Conservation (phyloP, 2,113 vertebrate species). For the Mobula hypostoma region DNA sequence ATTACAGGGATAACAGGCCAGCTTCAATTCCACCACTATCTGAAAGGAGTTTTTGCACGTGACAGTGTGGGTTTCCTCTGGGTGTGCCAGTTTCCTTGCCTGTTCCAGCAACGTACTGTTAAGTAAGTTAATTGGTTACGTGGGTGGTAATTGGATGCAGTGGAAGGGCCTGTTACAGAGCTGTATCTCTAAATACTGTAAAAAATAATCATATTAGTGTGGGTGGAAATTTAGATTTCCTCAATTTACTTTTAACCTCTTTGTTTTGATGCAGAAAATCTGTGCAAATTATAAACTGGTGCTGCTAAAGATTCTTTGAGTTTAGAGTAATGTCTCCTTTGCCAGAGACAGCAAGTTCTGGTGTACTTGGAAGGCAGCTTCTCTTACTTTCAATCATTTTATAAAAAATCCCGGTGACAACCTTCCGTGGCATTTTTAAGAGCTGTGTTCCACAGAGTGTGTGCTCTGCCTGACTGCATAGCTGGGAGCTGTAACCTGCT, state of each 20-base stretch:
- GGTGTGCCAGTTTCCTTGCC: too few relatives aligned
- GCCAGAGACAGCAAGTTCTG: background rate
- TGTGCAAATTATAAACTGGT: background rate
- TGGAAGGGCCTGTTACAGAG: too few relatives aligned
- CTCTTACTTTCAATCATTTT: background rate
- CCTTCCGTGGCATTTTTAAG: background rate
- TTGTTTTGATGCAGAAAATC: background rate
- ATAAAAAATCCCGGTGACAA: background rate
- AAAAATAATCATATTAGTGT: too few relatives aligned
- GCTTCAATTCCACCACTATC: too few relatives aligned
- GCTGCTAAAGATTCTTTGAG: background rate
- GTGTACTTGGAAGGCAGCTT: background rate
- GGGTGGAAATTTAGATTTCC: background rate
- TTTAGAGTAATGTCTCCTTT: background rate
- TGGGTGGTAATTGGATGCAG: too few relatives aligned
- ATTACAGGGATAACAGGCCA: too few relatives aligned
- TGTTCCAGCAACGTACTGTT: too few relatives aligned
- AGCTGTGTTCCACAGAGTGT: background rate
- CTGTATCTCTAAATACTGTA: too few relatives aligned
- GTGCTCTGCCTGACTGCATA: background rate
- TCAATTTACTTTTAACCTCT: background rate
- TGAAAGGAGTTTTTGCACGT: too few relatives aligned
- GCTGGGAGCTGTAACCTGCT: background rate
- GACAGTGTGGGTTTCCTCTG: too few relatives aligned
- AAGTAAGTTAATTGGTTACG: too few relatives aligned